Conservation (phyloP, 2,113 vertebrate species). For the Typhlomys cinereus region DNA sequence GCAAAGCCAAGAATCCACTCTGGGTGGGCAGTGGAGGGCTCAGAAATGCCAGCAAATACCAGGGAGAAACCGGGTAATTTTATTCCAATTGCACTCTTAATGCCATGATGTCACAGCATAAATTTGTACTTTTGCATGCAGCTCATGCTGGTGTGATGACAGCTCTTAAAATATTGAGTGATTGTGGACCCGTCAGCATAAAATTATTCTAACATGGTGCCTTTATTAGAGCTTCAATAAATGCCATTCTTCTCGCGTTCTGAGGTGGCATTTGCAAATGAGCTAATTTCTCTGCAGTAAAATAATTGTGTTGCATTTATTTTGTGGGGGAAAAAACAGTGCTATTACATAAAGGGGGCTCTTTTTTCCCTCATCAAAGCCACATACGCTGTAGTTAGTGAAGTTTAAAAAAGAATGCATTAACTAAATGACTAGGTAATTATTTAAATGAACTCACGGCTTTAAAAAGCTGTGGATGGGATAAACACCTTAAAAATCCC, state of each 20-base stretch:
- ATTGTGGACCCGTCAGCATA: slow-evolving; percentile 90
- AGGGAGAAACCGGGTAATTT: slow-evolving; percentile 87
- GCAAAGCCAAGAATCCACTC: slow-evolving; percentile 67
- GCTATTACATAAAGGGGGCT: slow-evolving; percentile 87
- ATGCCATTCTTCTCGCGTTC: slow-evolving; percentile 90
- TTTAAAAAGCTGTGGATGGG: slow-evolving; percentile 82
- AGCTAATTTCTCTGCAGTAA: slow-evolving; percentile 90
- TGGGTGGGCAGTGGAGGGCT: slow-evolving; percentile 81
- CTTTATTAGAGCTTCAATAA: slow-evolving; percentile 91
- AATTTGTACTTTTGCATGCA: slow-evolving; percentile 89
- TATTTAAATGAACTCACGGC: slow-evolving; percentile 86
- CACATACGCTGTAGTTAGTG: slow-evolving; percentile 81
- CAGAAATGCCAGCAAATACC: slow-evolving; percentile 73
- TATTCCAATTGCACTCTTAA: slow-evolving; percentile 90
- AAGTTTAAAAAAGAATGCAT: slow-evolving; percentile 86
- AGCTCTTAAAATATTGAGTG: slow-evolving; percentile 91
- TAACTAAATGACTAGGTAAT: slow-evolving; percentile 89
- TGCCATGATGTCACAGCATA: slow-evolving; percentile 90
- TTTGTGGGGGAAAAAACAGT: slow-evolving; percentile 81
- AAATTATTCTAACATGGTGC: slow-evolving; percentile 90
- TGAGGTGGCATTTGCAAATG: slow-evolving; percentile 89
- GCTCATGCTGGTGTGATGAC: slow-evolving; percentile 90
- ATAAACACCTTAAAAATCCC: slow-evolving; percentile 81
- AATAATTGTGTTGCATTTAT: slow-evolving; percentile 90
- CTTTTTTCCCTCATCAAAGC: slow-evolving; percentile 89